These are phyloP conservation scores for Plagodis dolabraria DNA, from an alignment of 2,888 invertebrate species.

Conservation along the genomic window DNA sequence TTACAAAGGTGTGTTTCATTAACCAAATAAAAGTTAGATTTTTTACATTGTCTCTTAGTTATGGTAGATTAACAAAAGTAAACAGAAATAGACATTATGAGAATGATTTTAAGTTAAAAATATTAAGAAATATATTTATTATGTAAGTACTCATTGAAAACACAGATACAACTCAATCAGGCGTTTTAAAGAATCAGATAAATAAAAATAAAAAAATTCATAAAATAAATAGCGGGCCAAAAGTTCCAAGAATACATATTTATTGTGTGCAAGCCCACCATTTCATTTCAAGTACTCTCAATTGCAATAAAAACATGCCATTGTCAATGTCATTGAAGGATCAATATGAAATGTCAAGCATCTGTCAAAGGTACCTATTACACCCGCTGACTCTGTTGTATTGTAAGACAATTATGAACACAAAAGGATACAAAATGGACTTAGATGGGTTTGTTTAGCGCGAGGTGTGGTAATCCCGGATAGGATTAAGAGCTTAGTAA, in stretches of 20 bases:
- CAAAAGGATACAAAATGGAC: conserved; percentile 60
- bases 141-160: too few species aligned
- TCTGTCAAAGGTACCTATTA: conserved; percentile 47
- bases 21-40: too few species aligned
- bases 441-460: conserved; percentile 54
- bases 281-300: conserved; percentile 19
- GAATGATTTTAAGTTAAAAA: too few species aligned
- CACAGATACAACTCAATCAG: too few species aligned
- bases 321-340: conserved; percentile 28
- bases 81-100: too few species aligned
- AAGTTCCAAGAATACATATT: conserved; percentile 25
- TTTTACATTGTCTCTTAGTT: too few species aligned
- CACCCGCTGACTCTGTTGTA: conserved; percentile 53
- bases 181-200: too few species aligned
- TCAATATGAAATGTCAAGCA: conserved; percentile 31
- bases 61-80: too few species aligned
- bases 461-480: conserved; percentile 61
- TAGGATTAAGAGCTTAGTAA: conserved; percentile 39
- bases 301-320: conserved; percentile 36
- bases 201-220: too few species aligned
- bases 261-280: conserved; percentile 35
- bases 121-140: too few species aligned
- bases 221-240: background rate
- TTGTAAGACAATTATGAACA: conserved; percentile 60
- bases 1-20: too few species aligned